phyloP scores from a whole-genome alignment of 2,797 vertebrate genomes.

The Pampus argenteus region DNA sequence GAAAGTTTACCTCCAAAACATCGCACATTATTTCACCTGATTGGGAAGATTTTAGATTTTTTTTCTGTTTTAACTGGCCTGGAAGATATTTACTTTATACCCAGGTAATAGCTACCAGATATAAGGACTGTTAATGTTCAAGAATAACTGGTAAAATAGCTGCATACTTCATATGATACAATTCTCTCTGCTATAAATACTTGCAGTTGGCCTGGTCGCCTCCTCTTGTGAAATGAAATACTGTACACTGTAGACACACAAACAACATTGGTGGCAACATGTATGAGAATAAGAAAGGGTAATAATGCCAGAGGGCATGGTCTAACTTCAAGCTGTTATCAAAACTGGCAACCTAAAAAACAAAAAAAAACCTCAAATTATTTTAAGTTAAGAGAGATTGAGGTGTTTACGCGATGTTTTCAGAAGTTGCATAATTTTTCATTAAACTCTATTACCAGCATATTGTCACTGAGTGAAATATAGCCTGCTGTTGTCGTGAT shows the following conservation, averaged over 20 bases:
- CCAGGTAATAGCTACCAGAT: neutral
- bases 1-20: slow-evolving; percentile 4
- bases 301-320: slow-evolving; percentile 2
- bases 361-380: no score
- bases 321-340: slow-evolving; percentile 28
- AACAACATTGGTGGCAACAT: slow-evolving; percentile 28
- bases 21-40: neutral
- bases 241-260: slow-evolving; percentile 2
- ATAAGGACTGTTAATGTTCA: neutral
- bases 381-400: neutral
- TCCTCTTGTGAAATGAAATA: neutral
- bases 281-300: slow-evolving; percentile 8
- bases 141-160: neutral
- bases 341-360: slow-evolving; percentile 10
- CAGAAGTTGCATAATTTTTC: slow-evolving; percentile 17
- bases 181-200: neutral
- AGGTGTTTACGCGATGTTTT: neutral
- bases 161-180: neutral
- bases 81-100: slow-evolving; percentile 14
- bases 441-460: slow-evolving; percentile 23
- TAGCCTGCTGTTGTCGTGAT: slow-evolving; percentile 34
- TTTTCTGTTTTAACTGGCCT: slow-evolving; percentile 8
- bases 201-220: neutral
- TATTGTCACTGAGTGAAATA: slow-evolving; percentile 37
- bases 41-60: neutral